These are phyloP conservation scores for Colletes latitarsis DNA, from an alignment of 1,140 invertebrate genomes.

Conservation along the genomic window DNA sequence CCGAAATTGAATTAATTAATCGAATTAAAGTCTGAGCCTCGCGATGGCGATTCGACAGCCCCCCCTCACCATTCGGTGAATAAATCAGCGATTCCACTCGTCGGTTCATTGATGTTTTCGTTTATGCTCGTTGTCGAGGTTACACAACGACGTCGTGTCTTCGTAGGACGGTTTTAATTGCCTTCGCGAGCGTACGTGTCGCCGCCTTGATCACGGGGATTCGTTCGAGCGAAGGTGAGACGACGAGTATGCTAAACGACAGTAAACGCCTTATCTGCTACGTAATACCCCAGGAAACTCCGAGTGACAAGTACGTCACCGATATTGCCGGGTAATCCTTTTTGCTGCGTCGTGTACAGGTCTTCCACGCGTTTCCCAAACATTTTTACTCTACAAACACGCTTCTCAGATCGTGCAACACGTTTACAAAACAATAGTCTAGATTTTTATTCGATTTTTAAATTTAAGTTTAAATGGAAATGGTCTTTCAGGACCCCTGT, in stretches of 20 bases:
- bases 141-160: background rate
- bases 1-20: background rate
- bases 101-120: slow-evolving; percentile 5
- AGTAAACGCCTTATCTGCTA: background rate
- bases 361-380: too few relatives aligned
- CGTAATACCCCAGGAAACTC: background rate
- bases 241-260: background rate
- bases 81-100: background rate
- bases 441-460: too few relatives aligned
- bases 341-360: background rate
- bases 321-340: background rate
- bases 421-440: too few relatives aligned
- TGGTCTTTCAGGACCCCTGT: too few relatives aligned
- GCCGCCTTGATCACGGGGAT: background rate
- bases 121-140: slow-evolving; percentile 8
- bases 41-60: too few relatives aligned
- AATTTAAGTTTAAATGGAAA: too few relatives aligned
- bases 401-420: too few relatives aligned
- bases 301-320: background rate
- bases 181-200: slow-evolving; percentile 15
- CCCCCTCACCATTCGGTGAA: background rate
- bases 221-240: background rate
- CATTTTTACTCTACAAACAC: too few relatives aligned
- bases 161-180: slow-evolving; percentile 28
- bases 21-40: background rate